Evolutionary conservation across 2,888 invertebrate genomes (phyloP).

Genomic region (Eupithecia abbreviata): DNA sequence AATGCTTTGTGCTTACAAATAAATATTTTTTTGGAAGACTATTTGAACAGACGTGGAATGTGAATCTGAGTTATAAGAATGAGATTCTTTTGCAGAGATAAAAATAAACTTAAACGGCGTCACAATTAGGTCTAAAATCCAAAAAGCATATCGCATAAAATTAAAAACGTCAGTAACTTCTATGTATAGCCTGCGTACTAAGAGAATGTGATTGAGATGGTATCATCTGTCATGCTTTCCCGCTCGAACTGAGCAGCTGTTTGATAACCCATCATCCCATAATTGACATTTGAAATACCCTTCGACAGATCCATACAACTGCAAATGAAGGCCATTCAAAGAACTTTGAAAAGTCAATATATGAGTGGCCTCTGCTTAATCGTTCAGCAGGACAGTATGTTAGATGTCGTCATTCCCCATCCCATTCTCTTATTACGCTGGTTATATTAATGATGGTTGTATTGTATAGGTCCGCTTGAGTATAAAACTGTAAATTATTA

Average conservation of each 20-base stretch:
- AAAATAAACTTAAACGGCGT: not conserved
- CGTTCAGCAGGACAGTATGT: not conserved
- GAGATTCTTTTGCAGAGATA: conserved; percentile 40
- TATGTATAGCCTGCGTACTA: not conserved
- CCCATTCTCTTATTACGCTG: not conserved
- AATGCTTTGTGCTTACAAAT: conserved; percentile 42
- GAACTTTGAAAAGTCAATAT: not conserved
- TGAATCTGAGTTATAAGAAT: conserved; percentile 35
- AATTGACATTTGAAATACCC: not conserved
- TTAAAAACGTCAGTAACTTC: not conserved
- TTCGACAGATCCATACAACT: not conserved
- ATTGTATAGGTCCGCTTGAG: not conserved
- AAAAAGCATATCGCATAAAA: conserved; percentile 1
- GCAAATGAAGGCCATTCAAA: not conserved
- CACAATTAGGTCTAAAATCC: conserved; percentile 1
- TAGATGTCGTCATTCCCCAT: not conserved
- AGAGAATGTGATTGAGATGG: not conserved
- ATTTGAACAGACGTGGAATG: conserved; percentile 39
- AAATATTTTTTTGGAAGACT: conserved; percentile 45
- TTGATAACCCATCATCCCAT: not conserved
- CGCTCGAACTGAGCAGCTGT: not conserved
- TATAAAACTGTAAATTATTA: not conserved
- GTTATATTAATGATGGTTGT: not conserved
- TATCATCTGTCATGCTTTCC: not conserved
- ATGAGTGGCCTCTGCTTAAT: not conserved